These are phyloP conservation scores for Pristionchus entomophagus DNA, from an alignment of 2,888 invertebrate genomes.

Conservation along the genomic window DNA sequence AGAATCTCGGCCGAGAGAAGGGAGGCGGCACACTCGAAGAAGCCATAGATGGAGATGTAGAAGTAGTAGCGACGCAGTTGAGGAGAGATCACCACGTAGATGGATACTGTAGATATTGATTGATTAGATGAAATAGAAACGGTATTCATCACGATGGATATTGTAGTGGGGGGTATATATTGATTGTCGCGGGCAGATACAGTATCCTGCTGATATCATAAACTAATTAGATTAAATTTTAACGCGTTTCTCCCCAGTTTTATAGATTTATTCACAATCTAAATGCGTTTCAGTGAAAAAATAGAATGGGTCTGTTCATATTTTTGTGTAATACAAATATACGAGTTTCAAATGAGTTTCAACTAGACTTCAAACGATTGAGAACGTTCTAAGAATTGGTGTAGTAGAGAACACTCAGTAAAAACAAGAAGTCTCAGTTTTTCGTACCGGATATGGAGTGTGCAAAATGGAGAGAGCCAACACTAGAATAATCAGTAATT, in stretches of 20 bases:
- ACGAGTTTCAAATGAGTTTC: background rate
- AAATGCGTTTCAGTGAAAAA: too few species aligned
- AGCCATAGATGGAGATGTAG: conserved; percentile 47
- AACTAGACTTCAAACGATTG: background rate
- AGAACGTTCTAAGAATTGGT: background rate
- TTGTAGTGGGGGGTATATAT: too few species aligned
- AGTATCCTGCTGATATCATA: too few species aligned
- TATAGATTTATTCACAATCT: too few species aligned
- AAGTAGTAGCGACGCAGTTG: conserved; percentile 47
- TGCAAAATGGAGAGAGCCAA: background rate
- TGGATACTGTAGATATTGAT: conserved; percentile 34
- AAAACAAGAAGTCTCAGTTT: background rate
- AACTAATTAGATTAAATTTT: too few species aligned
- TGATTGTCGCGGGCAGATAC: too few species aligned
- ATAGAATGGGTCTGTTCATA: too few species aligned
- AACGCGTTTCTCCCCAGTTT: too few species aligned
- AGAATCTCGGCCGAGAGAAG: conserved; percentile 39
- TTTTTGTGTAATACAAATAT: too few species aligned
- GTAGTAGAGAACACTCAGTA: background rate
- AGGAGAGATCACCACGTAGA: conserved; percentile 21
- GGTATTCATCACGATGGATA: too few species aligned
- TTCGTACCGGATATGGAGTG: background rate
- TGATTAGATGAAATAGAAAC: background rate
- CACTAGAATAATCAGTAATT: background rate
- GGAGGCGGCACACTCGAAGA: conserved; percentile 44